phyloP scores from a whole-genome alignment of 2,888 invertebrate genomes.

The Pammene aurita region DNA sequence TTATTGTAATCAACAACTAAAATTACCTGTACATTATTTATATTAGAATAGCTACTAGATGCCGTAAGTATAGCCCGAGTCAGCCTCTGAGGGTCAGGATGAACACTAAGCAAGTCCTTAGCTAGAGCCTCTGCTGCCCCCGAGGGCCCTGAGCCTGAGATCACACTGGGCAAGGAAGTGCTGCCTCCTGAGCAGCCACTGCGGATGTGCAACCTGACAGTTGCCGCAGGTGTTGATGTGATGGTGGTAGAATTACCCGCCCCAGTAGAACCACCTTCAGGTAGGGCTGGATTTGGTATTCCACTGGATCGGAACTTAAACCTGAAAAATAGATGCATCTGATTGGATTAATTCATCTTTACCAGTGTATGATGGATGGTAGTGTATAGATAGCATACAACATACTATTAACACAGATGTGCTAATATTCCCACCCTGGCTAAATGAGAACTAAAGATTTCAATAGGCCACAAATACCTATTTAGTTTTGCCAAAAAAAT shows the following conservation, averaged over 20 bases:
- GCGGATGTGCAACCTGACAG: constrained; percentile 64
- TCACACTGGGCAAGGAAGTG: constrained; percentile 60
- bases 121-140: constrained; percentile 72
- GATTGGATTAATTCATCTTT: not conserved
- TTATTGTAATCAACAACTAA: not conserved
- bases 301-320: constrained; percentile 80
- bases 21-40: constrained; percentile 71
- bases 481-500: too few relatives aligned
- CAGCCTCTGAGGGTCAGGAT: constrained; percentile 79
- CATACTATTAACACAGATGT: too few relatives aligned
- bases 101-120: constrained; percentile 75
- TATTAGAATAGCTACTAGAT: constrained; percentile 78
- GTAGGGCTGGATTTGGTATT: constrained; percentile 76
- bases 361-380: too few relatives aligned
- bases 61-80: constrained; percentile 80
- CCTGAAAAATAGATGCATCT: constrained; percentile 58
- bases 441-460: too few relatives aligned
- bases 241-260: constrained; percentile 62
- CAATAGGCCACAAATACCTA: too few relatives aligned
- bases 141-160: constrained; percentile 67
- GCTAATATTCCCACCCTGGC: too few relatives aligned
- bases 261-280: constrained; percentile 77
- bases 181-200: constrained; percentile 73
- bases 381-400: too few relatives aligned
- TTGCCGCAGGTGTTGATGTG: constrained; percentile 58